Conservation (phyloP, 2,113 vertebrate genomes). For the Acanthochromis polyacanthus region DNA sequence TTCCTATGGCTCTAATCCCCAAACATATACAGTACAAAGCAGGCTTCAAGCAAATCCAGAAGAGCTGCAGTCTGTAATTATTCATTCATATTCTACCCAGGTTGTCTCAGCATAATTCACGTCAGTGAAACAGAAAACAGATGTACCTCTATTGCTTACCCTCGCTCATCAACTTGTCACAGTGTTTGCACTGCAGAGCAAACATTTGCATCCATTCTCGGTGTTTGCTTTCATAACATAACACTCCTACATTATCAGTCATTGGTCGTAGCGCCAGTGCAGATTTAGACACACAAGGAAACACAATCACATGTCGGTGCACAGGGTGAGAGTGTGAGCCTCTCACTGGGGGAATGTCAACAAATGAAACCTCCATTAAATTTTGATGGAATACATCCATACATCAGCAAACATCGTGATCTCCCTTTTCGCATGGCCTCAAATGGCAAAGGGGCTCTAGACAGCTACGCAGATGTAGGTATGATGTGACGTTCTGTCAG, state of each 20-base stretch:
- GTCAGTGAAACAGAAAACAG: conserved; percentile 35
- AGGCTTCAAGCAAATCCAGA: conserved; percentile 24
- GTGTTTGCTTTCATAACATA: conserved; percentile 52
- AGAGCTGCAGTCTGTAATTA: conserved; percentile 6
- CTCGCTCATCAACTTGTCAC: conserved; percentile 43
- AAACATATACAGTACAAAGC: conserved; percentile 13
- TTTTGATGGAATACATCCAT: conserved; percentile 62
- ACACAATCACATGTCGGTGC: conserved; percentile 26
- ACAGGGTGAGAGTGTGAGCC: conserved; percentile 24
- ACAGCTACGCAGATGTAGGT: conserved; percentile 18
- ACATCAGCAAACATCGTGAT: conserved; percentile 46
- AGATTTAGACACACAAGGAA: conserved; percentile 13
- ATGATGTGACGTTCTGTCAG: conserved; percentile 48
- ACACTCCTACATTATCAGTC: conserved; percentile 21
- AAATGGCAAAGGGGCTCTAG: conserved; percentile 23
- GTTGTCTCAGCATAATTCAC: conserved; percentile 16
- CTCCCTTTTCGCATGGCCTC: conserved; percentile 34
- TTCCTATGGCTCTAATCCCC: conserved; percentile 38
- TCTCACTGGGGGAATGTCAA: conserved; percentile 48
- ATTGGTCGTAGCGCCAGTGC: not conserved
- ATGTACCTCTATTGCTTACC: conserved; percentile 9
- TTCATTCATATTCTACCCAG: conserved; percentile 18
- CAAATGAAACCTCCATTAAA: conserved; percentile 67
- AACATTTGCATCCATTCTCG: conserved; percentile 37
- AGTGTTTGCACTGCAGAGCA: conserved; percentile 44